Conservation (phyloP, 2,888 invertebrate genomes). For the Blastobasis lacticolella region DNA sequence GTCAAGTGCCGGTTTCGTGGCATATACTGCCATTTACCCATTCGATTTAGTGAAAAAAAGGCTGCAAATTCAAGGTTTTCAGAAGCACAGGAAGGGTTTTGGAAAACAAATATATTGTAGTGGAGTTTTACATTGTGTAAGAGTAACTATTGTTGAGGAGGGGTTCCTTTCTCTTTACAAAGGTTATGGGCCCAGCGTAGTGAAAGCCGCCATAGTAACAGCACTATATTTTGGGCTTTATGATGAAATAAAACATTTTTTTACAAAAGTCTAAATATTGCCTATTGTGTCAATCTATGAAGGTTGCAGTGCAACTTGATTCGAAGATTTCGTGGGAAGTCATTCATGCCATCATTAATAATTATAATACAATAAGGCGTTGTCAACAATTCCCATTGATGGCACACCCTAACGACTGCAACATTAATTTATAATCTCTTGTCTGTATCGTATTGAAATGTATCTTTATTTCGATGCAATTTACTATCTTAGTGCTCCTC, state of each 20-base stretch:
- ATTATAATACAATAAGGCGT: too few species aligned
- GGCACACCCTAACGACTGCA: too few species aligned
- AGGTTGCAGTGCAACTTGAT: too few species aligned
- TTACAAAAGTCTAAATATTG: too few species aligned
- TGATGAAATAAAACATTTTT: conserved; percentile 78
- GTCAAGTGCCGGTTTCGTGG: conserved; percentile 82
- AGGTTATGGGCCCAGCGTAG: conserved; percentile 88
- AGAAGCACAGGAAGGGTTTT: conserved; percentile 78
- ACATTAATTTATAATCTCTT: too few species aligned
- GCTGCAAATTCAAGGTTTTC: conserved; percentile 92
- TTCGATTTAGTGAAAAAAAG: conserved; percentile 92
- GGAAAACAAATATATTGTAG: conserved; percentile 83
- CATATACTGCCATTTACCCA: conserved; percentile 91
- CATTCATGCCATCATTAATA: too few species aligned
- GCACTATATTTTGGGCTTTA: conserved; percentile 93
- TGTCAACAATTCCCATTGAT: too few species aligned
- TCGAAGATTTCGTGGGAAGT: too few species aligned
- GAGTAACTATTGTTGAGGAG: conserved; percentile 78
- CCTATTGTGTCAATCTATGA: too few species aligned
- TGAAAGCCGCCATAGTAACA: conserved; percentile 90
- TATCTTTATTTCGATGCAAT: too few species aligned
- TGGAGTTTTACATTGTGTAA: conserved; percentile 80
- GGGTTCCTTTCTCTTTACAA: conserved; percentile 84
- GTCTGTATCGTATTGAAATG: too few species aligned
- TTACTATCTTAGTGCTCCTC: too few species aligned